These are phyloP conservation scores for Spilarctia lutea DNA, from an alignment of 2,888 invertebrate species.

Conservation along the genomic window DNA sequence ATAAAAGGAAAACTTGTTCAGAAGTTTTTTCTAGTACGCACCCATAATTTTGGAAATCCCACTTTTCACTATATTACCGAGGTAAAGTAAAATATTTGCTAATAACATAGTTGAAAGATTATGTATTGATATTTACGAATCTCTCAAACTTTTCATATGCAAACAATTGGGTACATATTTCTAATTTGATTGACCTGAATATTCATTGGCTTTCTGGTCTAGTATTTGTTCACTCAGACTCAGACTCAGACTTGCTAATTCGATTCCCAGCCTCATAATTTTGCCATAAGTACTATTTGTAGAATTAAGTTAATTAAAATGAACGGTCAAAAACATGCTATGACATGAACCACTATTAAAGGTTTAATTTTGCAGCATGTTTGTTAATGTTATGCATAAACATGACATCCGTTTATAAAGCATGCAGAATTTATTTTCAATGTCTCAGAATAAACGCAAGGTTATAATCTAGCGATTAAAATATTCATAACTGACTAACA, in stretches of 20 bases:
- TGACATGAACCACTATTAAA: neutral
- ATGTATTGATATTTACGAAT: neutral
- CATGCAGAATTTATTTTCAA: neutral
- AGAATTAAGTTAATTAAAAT: neutral
- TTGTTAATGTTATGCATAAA: neutral
- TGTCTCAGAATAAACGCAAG: neutral
- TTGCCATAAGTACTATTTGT: neutral
- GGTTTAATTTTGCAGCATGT: neutral
- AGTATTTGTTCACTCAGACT: too few species aligned
- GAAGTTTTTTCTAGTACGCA: neutral
- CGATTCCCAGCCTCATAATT: neutral
- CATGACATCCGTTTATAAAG: neutral
- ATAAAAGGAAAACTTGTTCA: slow-evolving; percentile 20
- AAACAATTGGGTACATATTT: neutral
- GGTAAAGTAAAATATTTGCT: too few species aligned
- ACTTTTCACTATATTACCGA: neutral
- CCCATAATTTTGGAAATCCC: neutral
- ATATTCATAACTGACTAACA: neutral
- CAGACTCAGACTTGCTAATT: too few species aligned
- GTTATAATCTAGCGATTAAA: neutral
- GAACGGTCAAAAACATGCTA: neutral
- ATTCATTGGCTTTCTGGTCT: too few species aligned
- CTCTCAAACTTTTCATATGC: too few species aligned
- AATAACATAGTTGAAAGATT: neutral
- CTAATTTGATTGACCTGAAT: too few species aligned